Base-by-base conservation (phyloP, 1,140 invertebrate species). In the Bombus turneri region DNA sequence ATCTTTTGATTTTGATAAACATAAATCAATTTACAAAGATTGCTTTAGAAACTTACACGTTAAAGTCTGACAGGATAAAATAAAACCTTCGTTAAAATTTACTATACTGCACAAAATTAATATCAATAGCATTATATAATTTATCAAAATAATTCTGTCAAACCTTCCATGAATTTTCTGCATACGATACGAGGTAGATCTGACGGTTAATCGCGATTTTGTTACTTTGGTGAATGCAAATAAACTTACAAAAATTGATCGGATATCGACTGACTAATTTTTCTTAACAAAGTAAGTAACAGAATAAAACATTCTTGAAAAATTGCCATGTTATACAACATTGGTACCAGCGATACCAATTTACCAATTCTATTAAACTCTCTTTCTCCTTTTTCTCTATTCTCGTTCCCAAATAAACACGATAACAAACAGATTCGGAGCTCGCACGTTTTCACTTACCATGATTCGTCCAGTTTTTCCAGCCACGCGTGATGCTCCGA, bases 391-490 rank as follows among this genome's bases (percentile, higher is more conserved):
- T 28, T 37, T 39, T 1, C 10, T 28, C 3, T 28, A 5, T 13
- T 13, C 22, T 5, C 13, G 9, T 25, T 69, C 10, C 4, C 22
- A 13, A 71, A 71, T 22, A 10, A 13, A 25, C 64, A 66, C 31
- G 31, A 66, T 18, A 31, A 34, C 31, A 18, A 66, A 34, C 64
- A 31, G 15, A 31, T 31, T 66, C 15, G 13, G 6, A 9, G 15
- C 6, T 18, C 15, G 15, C 31, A 34, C 15, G 3, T 47, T 37
- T 69, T 12, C 69, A 77, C 89, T 90, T 71, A 90, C 89, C 88
- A 90, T 90, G 62, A 72, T 90, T 81, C 74, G 41, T 85, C 88
- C 88, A 87, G 57, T 85, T 82, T 76, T 53, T 85, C 66, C 66
- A 57, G 77, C 34, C 68, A 78, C 53, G 10, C 39, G 76, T n/a